Evolutionary conservation across 2,113 vertebrate species (phyloP), one percentile per base, ranked within the genome.

Genomic region (Channa argus): DNA sequence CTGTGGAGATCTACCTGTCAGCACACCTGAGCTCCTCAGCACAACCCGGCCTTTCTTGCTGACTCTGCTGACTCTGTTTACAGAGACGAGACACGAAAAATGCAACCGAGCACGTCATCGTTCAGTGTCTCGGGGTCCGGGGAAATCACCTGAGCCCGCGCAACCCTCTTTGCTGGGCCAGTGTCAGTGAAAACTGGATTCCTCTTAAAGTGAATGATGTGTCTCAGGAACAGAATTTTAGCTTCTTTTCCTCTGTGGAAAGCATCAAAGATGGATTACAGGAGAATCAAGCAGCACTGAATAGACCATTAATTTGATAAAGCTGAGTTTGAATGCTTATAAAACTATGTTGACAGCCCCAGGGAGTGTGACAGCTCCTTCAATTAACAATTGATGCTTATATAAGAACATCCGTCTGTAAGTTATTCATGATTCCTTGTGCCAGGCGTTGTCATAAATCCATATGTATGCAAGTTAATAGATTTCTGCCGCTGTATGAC

Each of bases 1-100:
- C 90, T 68, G 62, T 45, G 69, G 86, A 93, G 83, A 87, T 62
- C 72, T 84, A 92, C 91, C 87, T 93, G 89, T 92, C 91, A 91
- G 88, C 91, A 87, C 93, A 94, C 92, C 94, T 94, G 93, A 92
- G 90, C 92, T 80, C 74, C 87, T 80, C 67, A 13, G 80, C 85
- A 70, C 81, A 76, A 80, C 51, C 79, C 41, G 39, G 47, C 63
- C 68, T 82, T 89, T 88, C 84, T 71, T 77, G 92, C 91, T 92
- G 92, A 92, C 91, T 83, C 84, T 8, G 11, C 79, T 60, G 6
- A 13, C 55, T 54, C 56, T 78, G 88, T 68, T 88, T 79, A 87
- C 86, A 76, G 64, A 85, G 70, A 71, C 63, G 34, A 70, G 79
- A 74, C 84, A 85, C 80, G 81, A 88, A 83, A 70, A 85, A 85